These are phyloP conservation scores for Ametastegia equiseti DNA, from an alignment of 2,888 invertebrate species.

Conservation along the genomic window DNA sequence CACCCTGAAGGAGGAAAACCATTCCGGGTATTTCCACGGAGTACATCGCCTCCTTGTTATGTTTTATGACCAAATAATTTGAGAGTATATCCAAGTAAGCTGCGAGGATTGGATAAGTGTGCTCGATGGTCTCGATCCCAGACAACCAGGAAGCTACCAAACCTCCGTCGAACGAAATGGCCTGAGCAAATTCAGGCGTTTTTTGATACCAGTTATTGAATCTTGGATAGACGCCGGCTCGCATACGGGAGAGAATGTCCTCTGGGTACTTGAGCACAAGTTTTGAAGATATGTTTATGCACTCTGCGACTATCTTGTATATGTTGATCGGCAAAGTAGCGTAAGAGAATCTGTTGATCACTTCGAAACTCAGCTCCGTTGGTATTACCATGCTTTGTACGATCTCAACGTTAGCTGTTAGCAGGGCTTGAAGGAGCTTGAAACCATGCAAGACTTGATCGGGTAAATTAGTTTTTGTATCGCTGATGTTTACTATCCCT, in stretches of 20 bases:
- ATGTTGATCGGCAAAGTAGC: constrained; percentile 68
- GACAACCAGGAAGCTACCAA: constrained; percentile 73
- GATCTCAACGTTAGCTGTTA: constrained; percentile 67
- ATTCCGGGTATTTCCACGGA: constrained; percentile 73
- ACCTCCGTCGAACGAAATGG: constrained; percentile 73
- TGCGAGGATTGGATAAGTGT: constrained; percentile 71
- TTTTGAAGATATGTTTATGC: constrained; percentile 70
- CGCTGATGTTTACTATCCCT: constrained; percentile 82
- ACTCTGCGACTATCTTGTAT: constrained; percentile 69
- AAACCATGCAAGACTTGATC: constrained; percentile 70
- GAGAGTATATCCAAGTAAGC: constrained; percentile 72
- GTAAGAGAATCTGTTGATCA: constrained; percentile 72
- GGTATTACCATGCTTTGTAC: constrained; percentile 71
- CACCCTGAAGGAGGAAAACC: constrained; percentile 72
- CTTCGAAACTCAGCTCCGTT: constrained; percentile 72
- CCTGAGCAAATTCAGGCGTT: constrained; percentile 69
- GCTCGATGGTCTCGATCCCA: constrained; percentile 72
- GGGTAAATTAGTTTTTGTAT: constrained; percentile 62
- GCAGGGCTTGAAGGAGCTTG: constrained; percentile 64
- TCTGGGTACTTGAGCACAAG: constrained; percentile 71
- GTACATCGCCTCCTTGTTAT: constrained; percentile 71
- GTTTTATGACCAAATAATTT: constrained; percentile 68
- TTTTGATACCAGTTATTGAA: constrained; percentile 72
- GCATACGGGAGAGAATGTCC: constrained; percentile 71
- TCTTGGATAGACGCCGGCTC: constrained; percentile 70